Evolutionary conservation across 2,113 vertebrate genomes (phyloP).

Genomic region (Myotis brandtii): DNA sequence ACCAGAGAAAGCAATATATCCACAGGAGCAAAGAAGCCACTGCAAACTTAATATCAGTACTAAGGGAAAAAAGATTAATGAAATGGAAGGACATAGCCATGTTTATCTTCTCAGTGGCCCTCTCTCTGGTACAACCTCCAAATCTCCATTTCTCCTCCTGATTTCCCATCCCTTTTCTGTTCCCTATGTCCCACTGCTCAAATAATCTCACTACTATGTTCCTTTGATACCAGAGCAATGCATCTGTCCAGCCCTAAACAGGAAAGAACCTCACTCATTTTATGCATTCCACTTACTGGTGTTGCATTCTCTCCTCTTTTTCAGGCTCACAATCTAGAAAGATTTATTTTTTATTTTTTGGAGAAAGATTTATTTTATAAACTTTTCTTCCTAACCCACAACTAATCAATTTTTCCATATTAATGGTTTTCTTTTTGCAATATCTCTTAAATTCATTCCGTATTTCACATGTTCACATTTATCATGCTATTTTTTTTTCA

Average conservation of each 20-base stretch:
- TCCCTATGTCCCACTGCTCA: background rate
- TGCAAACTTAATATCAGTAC: background rate
- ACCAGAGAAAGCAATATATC: background rate
- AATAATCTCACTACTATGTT: background rate
- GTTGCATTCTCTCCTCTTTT: background rate
- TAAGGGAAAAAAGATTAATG: background rate
- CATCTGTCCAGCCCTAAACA: background rate
- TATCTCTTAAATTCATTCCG: background rate
- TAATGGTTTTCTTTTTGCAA: background rate
- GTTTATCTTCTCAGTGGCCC: background rate
- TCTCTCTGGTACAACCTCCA: background rate
- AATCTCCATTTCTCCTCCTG: background rate
- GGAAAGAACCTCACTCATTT: background rate
- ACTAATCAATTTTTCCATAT: background rate
- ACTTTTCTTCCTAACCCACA: background rate
- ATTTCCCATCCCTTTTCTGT: background rate
- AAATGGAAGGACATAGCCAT: background rate
- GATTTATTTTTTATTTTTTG: background rate
- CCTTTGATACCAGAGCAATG: background rate
- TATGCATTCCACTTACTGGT: background rate
- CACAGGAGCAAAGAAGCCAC: background rate
- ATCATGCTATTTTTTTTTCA: background rate
- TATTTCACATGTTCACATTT: background rate
- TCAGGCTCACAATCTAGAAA: background rate
- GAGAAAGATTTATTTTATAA: background rate